These are phyloP conservation scores for Melikaiella ostensackeni DNA, from an alignment of 2,888 invertebrate species.

Conservation along the genomic window DNA sequence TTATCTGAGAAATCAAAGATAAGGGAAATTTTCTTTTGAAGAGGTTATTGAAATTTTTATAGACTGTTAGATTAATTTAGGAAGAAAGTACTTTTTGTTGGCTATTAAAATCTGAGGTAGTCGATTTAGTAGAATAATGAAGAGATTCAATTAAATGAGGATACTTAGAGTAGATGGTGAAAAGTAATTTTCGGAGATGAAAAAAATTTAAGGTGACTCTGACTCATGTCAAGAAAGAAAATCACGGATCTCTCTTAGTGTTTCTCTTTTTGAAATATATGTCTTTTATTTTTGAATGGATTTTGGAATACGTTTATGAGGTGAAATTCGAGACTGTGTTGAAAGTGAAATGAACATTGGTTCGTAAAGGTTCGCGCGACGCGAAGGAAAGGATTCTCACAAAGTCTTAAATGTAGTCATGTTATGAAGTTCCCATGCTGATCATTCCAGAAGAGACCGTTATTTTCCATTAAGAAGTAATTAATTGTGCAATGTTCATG, in stretches of 20 bases:
- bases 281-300: neutral
- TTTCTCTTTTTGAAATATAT: neutral
- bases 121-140: neutral
- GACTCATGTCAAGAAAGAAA: conserved; percentile 52
- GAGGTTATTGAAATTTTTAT: neutral
- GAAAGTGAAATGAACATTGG: conserved; percentile 40
- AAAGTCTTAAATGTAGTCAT: conserved; percentile 51
- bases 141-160: neutral
- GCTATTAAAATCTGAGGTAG: neutral
- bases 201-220: conserved; percentile 32
- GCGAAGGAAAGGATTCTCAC: conserved; percentile 39
- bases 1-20: neutral
- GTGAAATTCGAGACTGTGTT: conserved; percentile 32
- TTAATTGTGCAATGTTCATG: conserved; percentile 60
- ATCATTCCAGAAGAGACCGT: conserved; percentile 62
- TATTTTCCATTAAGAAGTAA: conserved; percentile 59
- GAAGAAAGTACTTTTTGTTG: neutral
- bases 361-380: conserved; percentile 34
- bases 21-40: neutral
- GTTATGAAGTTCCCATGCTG: conserved; percentile 62
- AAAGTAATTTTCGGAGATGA: neutral
- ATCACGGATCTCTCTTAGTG: conserved; percentile 52
- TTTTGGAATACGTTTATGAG: conserved; percentile 33
- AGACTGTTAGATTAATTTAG: neutral
- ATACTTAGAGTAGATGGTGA: neutral